Evolutionary conservation across 2,888 invertebrate genomes (phyloP).

Genomic region (Drosophila nr. medialis): DNA sequence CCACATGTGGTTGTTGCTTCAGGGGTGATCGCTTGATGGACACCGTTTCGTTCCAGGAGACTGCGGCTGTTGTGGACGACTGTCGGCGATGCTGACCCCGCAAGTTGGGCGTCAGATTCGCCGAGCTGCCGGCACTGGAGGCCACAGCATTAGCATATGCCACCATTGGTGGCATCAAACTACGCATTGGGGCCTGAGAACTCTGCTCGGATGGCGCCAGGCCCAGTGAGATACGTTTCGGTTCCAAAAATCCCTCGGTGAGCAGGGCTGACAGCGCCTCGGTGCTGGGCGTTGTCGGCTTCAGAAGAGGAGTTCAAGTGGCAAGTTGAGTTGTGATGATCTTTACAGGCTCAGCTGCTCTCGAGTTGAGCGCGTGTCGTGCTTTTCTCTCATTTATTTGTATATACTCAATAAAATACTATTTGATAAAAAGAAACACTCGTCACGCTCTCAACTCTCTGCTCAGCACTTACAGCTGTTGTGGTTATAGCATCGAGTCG

Average conservation of each 20-base stretch:
- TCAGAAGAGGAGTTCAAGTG: constrained; percentile 29
- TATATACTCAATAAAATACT: not conserved
- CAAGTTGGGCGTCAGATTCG: constrained; percentile 68
- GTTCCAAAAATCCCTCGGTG: constrained; percentile 94
- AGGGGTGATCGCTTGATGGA: constrained; percentile 78
- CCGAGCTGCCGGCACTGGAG: constrained; percentile 71
- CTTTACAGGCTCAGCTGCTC: not conserved
- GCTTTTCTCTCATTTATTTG: not conserved
- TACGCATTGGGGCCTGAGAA: constrained; percentile 32
- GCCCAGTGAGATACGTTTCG: constrained; percentile 90
- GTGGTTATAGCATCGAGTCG: not conserved
- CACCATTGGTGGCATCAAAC: constrained; percentile 63
- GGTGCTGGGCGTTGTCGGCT: constrained; percentile 92
- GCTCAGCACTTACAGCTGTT: constrained; percentile 45
- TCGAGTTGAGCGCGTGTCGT: not conserved
- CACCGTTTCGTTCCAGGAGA: constrained; percentile 85
- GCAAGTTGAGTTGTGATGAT: constrained; percentile 12
- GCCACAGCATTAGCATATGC: constrained; percentile 67
- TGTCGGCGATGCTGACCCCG: constrained; percentile 81
- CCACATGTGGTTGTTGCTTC: constrained; percentile 53
- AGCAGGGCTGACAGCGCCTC: constrained; percentile 92
- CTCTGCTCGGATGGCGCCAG: constrained; percentile 89
- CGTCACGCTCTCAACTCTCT: not conserved
- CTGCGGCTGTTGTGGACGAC: constrained; percentile 83
- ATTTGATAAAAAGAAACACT: not conserved